Conservation (phyloP, 2,797 vertebrate species). For the Ambastaia sidthimunki region DNA sequence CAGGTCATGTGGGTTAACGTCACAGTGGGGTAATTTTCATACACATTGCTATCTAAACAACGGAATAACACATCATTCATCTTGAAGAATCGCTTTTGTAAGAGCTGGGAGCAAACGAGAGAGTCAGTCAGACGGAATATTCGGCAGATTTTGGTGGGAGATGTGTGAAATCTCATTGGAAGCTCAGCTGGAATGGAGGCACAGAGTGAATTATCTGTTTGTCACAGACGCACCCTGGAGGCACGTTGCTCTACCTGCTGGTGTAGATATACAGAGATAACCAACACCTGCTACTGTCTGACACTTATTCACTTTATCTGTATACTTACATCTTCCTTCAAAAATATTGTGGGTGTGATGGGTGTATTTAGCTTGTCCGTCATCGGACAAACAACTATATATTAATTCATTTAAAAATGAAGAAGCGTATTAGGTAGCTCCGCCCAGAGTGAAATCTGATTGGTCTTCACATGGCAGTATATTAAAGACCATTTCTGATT, state of each 20-base stretch:
- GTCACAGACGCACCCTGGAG: constrained; percentile 15
- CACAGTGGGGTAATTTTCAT: background rate
- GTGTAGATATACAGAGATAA: constrained; percentile 1
- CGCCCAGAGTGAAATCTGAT: background rate
- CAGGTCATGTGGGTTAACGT: background rate
- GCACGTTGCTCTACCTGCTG: background rate
- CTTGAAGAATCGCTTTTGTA: background rate
- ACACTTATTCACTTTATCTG: too few relatives aligned
- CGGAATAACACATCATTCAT: constrained; percentile 7
- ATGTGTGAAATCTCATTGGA: constrained; percentile 31
- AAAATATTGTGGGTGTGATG: too few relatives aligned
- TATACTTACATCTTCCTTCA: background rate
- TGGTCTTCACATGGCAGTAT: background rate
- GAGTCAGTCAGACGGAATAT: background rate
- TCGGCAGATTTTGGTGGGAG: background rate
- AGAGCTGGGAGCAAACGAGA: background rate
- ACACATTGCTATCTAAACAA: constrained; percentile 5
- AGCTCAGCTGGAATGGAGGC: constrained; percentile 12
- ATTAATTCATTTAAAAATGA: background rate
- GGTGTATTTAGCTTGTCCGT: too few relatives aligned
- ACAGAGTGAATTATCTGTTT: constrained; percentile 25
- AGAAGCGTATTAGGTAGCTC: background rate
- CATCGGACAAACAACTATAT: too few relatives aligned
- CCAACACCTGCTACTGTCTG: background rate
- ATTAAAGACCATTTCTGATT: background rate